Base-by-base conservation (phyloP, 1,140 invertebrate species). In the Zaprionus ghesquierei region DNA sequence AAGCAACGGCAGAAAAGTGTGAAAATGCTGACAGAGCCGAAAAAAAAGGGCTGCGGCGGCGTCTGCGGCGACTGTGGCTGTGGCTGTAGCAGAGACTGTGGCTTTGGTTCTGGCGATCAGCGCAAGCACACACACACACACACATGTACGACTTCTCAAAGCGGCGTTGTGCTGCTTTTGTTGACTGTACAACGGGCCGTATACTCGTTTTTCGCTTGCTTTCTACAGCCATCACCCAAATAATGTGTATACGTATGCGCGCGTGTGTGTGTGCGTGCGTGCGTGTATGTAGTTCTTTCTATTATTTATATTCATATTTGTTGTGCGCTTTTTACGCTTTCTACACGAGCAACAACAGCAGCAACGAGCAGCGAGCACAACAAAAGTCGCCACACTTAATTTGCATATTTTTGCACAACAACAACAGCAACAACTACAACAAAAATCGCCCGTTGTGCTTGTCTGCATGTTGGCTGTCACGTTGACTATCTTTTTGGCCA, bases 311-410 rank as follows among this genome's bases (percentile, higher is more conserved):
- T 62, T 74, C 44, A 58, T 58, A 74, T 75, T 71, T 62, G 59
- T 69, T 73, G 72, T 62, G 80, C 64, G 65, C 69, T 78, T 71
- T 84, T 87, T 79, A 80, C 84, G 79, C 84, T 87, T 87, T 87
- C 84, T 86, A 86, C 81, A 69, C 73, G 58, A 84, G 54, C 76
- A 81, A 35, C 55, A 72, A 44, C 35, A 25, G n/a, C 54, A 33
- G 35, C 60, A 68, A 55, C 27, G 27, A 29, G 27, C n/a, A 41
- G 15, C 35, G 35, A 68, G 33, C 20, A 62, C 31, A 70, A 63
- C 29, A 82, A 82, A 84, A 82, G 80, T 84, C 80, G 80, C 82
- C 79, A 77, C 84, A 82, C 84, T 79, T 87, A 82, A 89, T 89
- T 89, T 89, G 84, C 84, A 89, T 89, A 89, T 84, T 84, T 89